These are phyloP conservation scores for Trichonephila clavata DNA, from an alignment of 1,140 invertebrate species.

Conservation along the genomic window DNA sequence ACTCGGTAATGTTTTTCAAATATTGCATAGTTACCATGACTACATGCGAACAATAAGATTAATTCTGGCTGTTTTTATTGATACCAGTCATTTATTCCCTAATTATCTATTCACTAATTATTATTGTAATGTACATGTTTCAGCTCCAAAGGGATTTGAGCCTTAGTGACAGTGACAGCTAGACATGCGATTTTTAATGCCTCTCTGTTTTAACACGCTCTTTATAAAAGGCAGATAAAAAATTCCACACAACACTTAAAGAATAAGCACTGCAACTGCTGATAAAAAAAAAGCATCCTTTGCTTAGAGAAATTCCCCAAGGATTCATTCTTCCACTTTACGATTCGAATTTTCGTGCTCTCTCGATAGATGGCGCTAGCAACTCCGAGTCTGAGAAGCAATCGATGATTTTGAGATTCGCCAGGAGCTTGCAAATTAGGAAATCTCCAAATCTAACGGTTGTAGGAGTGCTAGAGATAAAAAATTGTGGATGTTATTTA, in stretches of 20 bases:
- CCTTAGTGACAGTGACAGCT: too few relatives aligned
- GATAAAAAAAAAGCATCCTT: neutral
- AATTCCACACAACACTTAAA: neutral
- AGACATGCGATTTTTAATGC: neutral
- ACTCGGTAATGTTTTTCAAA: too few relatives aligned
- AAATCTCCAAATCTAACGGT: constrained; percentile 61
- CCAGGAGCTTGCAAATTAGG: constrained; percentile 68
- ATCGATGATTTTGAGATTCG: constrained; percentile 72
- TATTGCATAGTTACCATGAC: too few relatives aligned
- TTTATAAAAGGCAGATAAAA: neutral
- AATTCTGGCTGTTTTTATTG: too few relatives aligned
- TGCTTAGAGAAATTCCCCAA: neutral
- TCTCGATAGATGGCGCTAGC: constrained; percentile 37
- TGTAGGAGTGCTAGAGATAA: constrained; percentile 25
- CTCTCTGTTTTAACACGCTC: too few relatives aligned
- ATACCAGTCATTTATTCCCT: too few relatives aligned
- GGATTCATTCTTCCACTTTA: neutral
- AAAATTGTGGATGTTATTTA: constrained; percentile 71
- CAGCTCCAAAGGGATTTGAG: too few relatives aligned
- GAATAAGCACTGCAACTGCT: neutral
- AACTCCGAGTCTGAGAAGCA: neutral
- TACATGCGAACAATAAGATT: too few relatives aligned
- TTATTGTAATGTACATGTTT: too few relatives aligned
- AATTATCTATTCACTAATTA: too few relatives aligned
- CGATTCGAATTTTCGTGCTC: neutral